Conservation (phyloP, 2,888 invertebrate species). For the Acanthosepion pharaonis region DNA sequence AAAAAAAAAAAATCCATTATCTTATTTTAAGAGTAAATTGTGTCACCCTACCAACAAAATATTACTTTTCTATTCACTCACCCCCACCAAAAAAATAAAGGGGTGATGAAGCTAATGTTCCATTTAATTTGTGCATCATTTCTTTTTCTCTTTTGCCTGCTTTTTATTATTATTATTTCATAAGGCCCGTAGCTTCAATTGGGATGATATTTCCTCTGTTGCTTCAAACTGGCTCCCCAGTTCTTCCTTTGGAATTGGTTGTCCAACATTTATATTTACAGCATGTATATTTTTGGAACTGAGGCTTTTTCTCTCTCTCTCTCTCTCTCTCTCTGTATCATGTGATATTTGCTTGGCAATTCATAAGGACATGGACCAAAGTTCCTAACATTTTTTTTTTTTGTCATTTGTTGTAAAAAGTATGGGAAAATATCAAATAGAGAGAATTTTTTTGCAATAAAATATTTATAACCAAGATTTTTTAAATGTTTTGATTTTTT, state of each 20-base stretch:
- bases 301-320: not conserved
- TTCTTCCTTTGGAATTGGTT: not conserved
- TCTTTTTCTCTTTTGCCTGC: not conserved
- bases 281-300: slow-evolving; percentile 42
- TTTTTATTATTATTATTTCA: not conserved
- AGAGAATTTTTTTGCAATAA: slow-evolving; percentile 22
- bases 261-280: not conserved
- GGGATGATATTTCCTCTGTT: not conserved
- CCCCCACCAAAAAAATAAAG: not conserved
- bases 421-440: slow-evolving; percentile 5
- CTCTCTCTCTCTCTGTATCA: not conserved
- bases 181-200: not conserved
- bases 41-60: not conserved
- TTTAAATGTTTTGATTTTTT: not conserved
- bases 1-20: not conserved
- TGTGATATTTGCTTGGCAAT: slow-evolving; percentile 43
- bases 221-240: not conserved
- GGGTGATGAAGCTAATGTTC: no score
- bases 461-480: not conserved
- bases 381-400: slow-evolving; percentile 23
- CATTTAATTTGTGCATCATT: not conserved
- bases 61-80: not conserved
- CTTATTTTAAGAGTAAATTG: not conserved
- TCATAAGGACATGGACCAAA: slow-evolving; percentile 36
- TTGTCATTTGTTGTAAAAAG: slow-evolving; percentile 33